Evolutionary conservation across 2,888 invertebrate genomes (phyloP).

Genomic region (Acanthococcus lagerstroemiae): DNA sequence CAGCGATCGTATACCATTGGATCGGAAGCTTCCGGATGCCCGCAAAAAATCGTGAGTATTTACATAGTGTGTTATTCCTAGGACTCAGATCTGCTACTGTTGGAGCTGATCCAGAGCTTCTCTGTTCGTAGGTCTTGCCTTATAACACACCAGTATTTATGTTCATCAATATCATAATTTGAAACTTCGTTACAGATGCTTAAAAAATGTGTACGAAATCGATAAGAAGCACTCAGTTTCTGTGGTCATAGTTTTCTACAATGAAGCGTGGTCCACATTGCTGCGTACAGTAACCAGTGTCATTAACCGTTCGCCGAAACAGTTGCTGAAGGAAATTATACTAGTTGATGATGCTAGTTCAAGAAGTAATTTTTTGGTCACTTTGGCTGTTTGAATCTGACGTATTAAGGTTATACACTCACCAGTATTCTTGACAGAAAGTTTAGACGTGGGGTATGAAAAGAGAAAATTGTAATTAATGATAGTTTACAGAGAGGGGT

Average conservation of each 20-base stretch:
- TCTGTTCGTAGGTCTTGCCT: neutral
- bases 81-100: too few relatives aligned
- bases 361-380: slow-evolving; percentile 50
- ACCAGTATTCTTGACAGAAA: too few relatives aligned
- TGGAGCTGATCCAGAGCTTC: neutral
- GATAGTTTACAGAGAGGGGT: too few relatives aligned
- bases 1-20: slow-evolving; percentile 76
- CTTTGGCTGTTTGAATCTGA: too few relatives aligned
- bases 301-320: slow-evolving; percentile 70
- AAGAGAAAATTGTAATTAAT: neutral
- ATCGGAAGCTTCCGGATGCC: slow-evolving; percentile 73
- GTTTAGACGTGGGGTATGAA: too few relatives aligned
- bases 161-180: slow-evolving; percentile 35
- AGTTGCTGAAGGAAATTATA: slow-evolving; percentile 70
- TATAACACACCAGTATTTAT: neutral
- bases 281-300: slow-evolving; percentile 90
- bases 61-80: neutral
- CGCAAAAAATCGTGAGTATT: slow-evolving; percentile 60
- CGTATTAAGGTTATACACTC: too few relatives aligned
- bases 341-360: slow-evolving; percentile 83
- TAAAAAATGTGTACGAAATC: slow-evolving; percentile 48
- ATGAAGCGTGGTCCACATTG: slow-evolving; percentile 97
- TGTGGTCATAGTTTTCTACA: slow-evolving; percentile 94
- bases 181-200: slow-evolving; percentile 60
- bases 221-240: slow-evolving; percentile 72